Conservation (phyloP, 2,888 invertebrate genomes). For the Onthophagus sagittarius region DNA sequence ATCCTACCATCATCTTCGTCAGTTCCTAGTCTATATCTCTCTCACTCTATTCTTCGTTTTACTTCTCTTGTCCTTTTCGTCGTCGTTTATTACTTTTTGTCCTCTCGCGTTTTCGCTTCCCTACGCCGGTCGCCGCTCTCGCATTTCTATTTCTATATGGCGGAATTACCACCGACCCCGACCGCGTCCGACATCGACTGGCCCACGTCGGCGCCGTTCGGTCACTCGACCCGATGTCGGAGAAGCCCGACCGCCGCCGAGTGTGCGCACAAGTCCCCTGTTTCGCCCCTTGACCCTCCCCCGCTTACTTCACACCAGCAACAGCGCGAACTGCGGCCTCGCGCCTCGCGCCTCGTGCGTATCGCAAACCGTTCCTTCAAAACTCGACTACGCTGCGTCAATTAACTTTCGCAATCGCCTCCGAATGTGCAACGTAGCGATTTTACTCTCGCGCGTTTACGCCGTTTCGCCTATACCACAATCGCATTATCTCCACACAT, state of each 20-base stretch:
- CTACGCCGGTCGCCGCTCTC: neutral
- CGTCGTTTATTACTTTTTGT: neutral
- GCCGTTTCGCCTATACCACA: neutral
- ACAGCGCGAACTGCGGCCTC: conserved; percentile 3
- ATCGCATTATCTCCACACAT: too few species aligned
- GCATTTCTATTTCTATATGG: neutral
- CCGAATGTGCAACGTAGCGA: neutral
- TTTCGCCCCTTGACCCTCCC: neutral
- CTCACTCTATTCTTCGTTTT: neutral
- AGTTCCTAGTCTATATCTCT: neutral
- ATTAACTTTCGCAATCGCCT: neutral
- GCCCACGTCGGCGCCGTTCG: neutral
- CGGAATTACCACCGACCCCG: neutral
- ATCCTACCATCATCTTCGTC: neutral
- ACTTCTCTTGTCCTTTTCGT: neutral
- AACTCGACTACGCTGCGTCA: neutral
- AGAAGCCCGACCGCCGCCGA: neutral
- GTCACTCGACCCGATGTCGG: neutral
- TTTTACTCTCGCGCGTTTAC: neutral
- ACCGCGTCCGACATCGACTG: neutral
- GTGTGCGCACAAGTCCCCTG: neutral
- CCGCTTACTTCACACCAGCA: neutral
- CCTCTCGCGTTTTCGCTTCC: neutral
- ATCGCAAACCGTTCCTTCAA: neutral
- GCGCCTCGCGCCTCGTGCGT: neutral